Base-by-base conservation (phyloP, 2,888 invertebrate genomes). In the Acleris literana region DNA sequence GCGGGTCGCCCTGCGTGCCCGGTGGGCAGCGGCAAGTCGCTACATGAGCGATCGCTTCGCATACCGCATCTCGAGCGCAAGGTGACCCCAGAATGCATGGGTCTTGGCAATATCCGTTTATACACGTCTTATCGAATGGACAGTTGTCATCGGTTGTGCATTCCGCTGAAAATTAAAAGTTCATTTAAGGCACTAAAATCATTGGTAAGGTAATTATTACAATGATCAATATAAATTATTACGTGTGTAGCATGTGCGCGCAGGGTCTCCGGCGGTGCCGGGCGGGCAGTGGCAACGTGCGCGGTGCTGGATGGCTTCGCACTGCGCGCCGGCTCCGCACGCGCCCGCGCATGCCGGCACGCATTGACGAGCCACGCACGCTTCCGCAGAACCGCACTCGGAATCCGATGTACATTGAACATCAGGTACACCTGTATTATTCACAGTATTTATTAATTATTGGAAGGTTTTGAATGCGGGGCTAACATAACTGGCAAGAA, bases 181-280 rank as follows among this genome's bases (percentile, higher is more conserved):
- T 11, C 1, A 49, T 20, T 49, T 6, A 13, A 18, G 18, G 18
- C n/a, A 11, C 5, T 22, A 51, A 20, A 20, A 22, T 51, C 20
- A 16, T 13, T 16, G 16, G n/a, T 7, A 52, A 16, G 22, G 25
- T 9, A 20, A 17, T 18, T 48, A 25, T n/a, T 48, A 5, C 46
- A 18, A 13, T 33, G 3, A 18, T 39, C 16, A 46, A 16, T 46
- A 5, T 18, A 20, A 18, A 16, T 11, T 62, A 95, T 95, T 93
- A 97, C 97, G 97, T 94, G 95, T 96, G 82, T 96, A 97, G 80
- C 98, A 98, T 71, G 95, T 94, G 22, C 95, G 88, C 85, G 97
- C 95, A 43, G 98, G 97, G 86, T 98, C 96, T 69, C 98, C 98
- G 60, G 97, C 97, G 91, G 96, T 97, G 70, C 96, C 97, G 57